Conservation (phyloP, 2,113 vertebrate species). For the Dryoscopus gambensis region DNA sequence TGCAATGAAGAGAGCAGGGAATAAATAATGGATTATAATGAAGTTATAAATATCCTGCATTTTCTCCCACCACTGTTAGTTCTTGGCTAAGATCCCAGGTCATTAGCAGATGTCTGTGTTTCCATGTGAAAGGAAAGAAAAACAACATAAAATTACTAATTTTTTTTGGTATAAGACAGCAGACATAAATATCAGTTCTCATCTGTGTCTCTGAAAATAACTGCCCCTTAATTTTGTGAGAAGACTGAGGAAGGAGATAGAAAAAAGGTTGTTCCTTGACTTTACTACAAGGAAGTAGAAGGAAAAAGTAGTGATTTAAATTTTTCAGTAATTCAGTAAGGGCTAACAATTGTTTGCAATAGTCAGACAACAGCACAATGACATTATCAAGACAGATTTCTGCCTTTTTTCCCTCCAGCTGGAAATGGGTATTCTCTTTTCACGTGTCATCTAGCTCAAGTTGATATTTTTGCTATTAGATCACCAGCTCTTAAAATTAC, state of each 20-base stretch:
- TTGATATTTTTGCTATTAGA: not conserved
- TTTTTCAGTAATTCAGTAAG: not conserved
- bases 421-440: not conserved
- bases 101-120: slow-evolving; percentile 26
- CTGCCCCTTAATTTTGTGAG: not conserved
- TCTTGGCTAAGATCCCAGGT: slow-evolving; percentile 45
- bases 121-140: slow-evolving; percentile 32
- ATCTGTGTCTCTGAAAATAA: not conserved
- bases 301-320: not conserved
- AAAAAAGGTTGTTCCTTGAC: not conserved
- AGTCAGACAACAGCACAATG: not conserved
- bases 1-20: not conserved
- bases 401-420: not conserved
- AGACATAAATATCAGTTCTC: not conserved
- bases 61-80: not conserved
- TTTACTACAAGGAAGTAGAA: not conserved
- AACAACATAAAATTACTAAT: not conserved
- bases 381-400: not conserved
- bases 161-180: not conserved
- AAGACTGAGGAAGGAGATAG: not conserved
- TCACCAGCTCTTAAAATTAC: not conserved
- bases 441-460: not conserved
- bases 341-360: not conserved
- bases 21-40: not conserved
- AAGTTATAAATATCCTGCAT: slow-evolving; percentile 45